Evolutionary conservation across 2,797 vertebrate species (phyloP), one percentile per base, ranked within the genome.

Genomic region (Premnoplex brunnescens): DNA sequence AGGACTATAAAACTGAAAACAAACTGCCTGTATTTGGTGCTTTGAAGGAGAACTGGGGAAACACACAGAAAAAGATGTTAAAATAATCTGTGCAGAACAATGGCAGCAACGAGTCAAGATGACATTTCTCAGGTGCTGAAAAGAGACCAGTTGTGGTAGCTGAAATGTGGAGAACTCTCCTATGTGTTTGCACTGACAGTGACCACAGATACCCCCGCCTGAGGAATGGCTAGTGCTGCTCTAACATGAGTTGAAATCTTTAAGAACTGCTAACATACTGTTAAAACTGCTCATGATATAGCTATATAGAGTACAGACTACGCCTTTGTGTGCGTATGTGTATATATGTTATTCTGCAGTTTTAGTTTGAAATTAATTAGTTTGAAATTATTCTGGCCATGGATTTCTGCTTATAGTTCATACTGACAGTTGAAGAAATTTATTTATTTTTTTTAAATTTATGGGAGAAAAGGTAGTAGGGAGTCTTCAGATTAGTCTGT

Each of bases 1-100:
- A 88, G 73, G 88, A 84, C 89, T 78, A 81, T 86, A 86, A 91
- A 94, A 93, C 43, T n/a, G 80, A 91, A 96, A 95, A 95, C 91
- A 95, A 95, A 94, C 77, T 66, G 73, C 77, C 67, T 79, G 39
- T 56, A 73, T 86, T 84, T 43, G 32, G 86, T 73, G 58, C 76
- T 90, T 90, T 76, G 73, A 91, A 91, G 39, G 58, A 51, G 37
- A 93, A 68, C 58, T 49, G 51, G 51, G 69, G 48, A 81, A 86
- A 86, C 76, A 91, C 0, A 0, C 12, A 83, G 54, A 84, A 49
- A 93, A 34, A 95, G 82, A 88, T 66, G 66, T 80, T 78, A 81
- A 90, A 96, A 77, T 67, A 89, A 93, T 86, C 85, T 76, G 58
- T 73, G 59, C 71, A 91, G 80, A 91, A 85, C 58, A 86, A 46